Evolutionary conservation across 2,888 invertebrate species (phyloP).

Genomic region (Diogma glabrata): DNA sequence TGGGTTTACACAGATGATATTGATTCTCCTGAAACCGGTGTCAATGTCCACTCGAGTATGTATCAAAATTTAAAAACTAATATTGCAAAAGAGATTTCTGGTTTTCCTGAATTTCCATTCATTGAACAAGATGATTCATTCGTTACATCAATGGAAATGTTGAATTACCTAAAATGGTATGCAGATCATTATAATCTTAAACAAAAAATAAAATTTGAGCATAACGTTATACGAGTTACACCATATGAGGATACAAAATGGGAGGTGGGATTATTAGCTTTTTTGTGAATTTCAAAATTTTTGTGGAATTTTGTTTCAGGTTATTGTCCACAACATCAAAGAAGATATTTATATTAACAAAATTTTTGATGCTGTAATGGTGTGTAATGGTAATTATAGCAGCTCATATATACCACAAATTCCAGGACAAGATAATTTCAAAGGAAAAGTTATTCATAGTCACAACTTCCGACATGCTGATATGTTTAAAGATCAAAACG

Average conservation of each 20-base stretch:
- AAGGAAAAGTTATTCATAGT: slow-evolving; percentile 51
- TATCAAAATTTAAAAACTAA: slow-evolving; percentile 77
- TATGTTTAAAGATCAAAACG: slow-evolving; percentile 41
- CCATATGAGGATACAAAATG: slow-evolving; percentile 20
- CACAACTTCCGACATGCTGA: slow-evolving; percentile 67
- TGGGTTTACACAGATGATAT: slow-evolving; percentile 79
- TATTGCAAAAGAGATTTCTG: slow-evolving; percentile 82
- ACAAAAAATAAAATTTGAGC: slow-evolving; percentile 38
- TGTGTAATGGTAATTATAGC: slow-evolving; percentile 73
- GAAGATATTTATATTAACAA: slow-evolving; percentile 38
- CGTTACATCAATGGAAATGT: slow-evolving; percentile 54
- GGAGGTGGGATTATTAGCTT: too few species aligned
- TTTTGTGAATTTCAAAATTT: too few species aligned
- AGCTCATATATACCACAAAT: slow-evolving; percentile 58
- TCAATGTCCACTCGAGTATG: slow-evolving; percentile 77
- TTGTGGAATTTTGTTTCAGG: too few species aligned
- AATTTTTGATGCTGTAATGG: slow-evolving; percentile 59
- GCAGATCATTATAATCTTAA: slow-evolving; percentile 51
- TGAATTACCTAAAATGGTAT: slow-evolving; percentile 56
- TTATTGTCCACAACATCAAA: slow-evolving; percentile 17
- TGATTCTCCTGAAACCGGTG: slow-evolving; percentile 52
- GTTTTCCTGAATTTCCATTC: slow-evolving; percentile 68
- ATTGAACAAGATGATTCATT: slow-evolving; percentile 57
- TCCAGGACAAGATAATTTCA: slow-evolving; percentile 49
- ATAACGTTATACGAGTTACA: slow-evolving; percentile 12